phyloP scores from a whole-genome alignment of 2,113 vertebrate species.

The Hemicordylus capensis region DNA sequence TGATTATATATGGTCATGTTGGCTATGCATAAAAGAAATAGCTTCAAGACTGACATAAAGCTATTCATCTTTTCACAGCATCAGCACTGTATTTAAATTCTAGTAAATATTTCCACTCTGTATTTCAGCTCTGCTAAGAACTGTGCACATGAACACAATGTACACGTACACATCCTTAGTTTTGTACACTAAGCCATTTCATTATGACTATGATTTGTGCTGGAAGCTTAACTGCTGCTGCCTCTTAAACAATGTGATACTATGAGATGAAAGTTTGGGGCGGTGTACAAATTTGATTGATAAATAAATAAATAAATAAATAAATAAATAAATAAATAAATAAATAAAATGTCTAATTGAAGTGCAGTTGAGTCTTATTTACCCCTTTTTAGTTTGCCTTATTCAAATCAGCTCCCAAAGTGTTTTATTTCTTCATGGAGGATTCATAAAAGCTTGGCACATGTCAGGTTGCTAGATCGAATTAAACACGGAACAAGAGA shows the following conservation, averaged over 20 bases:
- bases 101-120: background rate
- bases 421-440: background rate
- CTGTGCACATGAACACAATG: background rate
- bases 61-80: conserved; percentile 29
- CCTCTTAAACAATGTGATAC: background rate
- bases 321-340: no score
- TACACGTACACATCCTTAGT: background rate
- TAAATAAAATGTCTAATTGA: no score
- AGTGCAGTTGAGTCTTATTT: background rate
- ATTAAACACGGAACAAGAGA: background rate
- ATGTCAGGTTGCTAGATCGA: background rate
- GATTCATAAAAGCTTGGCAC: background rate
- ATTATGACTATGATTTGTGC: no score
- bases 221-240: background rate
- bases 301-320: no score
- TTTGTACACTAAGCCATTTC: background rate
- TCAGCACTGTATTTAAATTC: conserved; percentile 29
- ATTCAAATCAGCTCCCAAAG: background rate
- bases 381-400: background rate
- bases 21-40: conserved; percentile 1
- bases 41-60: background rate
- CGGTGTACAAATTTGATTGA: no score
- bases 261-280: no score
- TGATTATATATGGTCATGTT: background rate
- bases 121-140: background rate